Conservation (phyloP, 2,797 vertebrate species). For the Columba guinea region DNA sequence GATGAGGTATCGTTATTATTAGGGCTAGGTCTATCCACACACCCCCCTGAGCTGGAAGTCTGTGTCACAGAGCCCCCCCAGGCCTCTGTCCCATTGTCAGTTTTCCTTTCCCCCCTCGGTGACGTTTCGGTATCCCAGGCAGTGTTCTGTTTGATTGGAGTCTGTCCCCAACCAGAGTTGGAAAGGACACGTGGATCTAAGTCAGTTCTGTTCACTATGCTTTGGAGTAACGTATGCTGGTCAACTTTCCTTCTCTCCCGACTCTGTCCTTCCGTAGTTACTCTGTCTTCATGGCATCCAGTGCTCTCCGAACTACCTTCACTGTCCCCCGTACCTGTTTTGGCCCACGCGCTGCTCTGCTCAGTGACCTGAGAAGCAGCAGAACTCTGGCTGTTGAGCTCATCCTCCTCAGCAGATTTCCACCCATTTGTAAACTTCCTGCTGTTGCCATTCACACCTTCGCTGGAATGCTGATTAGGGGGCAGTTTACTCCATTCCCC, state of each 20-base stretch:
- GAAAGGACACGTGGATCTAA: slow-evolving; percentile 95
- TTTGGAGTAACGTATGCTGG: slow-evolving; percentile 79
- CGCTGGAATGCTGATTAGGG: slow-evolving; percentile 84
- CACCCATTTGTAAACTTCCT: slow-evolving; percentile 93
- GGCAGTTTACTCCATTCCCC: slow-evolving; percentile 90
- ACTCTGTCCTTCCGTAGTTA: slow-evolving; percentile 77
- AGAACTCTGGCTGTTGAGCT: slow-evolving; percentile 80
- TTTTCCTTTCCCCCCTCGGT: slow-evolving; percentile 83
- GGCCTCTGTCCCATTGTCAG: slow-evolving; percentile 85
- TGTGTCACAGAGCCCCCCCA: slow-evolving; percentile 87
- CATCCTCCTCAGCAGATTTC: slow-evolving; percentile 94
- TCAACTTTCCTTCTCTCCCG: slow-evolving; percentile 82
- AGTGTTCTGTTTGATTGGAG: slow-evolving; percentile 94
- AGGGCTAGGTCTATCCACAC: slow-evolving; percentile 82
- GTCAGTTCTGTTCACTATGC: slow-evolving; percentile 81
- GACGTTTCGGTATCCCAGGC: slow-evolving; percentile 89
- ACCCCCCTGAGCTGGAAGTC: slow-evolving; percentile 86
- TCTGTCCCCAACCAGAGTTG: slow-evolving; percentile 98
- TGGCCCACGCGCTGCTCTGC: slow-evolving; percentile 84
- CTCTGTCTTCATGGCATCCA: slow-evolving; percentile 84
- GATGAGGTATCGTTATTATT: slow-evolving; percentile 83
- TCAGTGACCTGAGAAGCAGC: slow-evolving; percentile 80
- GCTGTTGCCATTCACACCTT: slow-evolving; percentile 73
- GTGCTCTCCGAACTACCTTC: slow-evolving; percentile 89
- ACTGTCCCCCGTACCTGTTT: slow-evolving; percentile 83